Evolutionary conservation across 2,888 invertebrate species (phyloP), one percentile per base, ranked within the genome.

Genomic region (Andrena praecox): DNA sequence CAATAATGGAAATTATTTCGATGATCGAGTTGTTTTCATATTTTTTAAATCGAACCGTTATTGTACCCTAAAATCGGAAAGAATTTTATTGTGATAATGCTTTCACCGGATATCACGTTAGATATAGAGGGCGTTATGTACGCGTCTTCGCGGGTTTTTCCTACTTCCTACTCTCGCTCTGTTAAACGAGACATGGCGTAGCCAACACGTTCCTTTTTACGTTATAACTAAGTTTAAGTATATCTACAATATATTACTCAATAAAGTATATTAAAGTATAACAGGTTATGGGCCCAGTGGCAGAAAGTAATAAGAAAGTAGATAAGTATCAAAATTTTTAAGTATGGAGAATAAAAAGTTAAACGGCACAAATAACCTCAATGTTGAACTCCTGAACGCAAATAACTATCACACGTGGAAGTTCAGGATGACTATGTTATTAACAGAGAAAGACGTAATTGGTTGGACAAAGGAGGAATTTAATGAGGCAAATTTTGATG

Each of bases 191-290:
- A n/a, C n/a, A n/a, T n/a, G n/a, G n/a, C n/a, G n/a, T n/a, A n/a
- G n/a, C n/a, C n/a, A n/a, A n/a, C n/a, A n/a, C n/a, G n/a, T n/a
- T n/a, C n/a, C n/a, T n/a, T n/a, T n/a, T n/a, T n/a, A n/a, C n/a
- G n/a, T n/a, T n/a, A n/a, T n/a, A n/a, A n/a, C n/a, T n/a, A n/a
- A n/a, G n/a, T n/a, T n/a, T n/a, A n/a, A n/a, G n/a, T n/a, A n/a
- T n/a, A n/a, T n/a, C n/a, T n/a, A n/a, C n/a, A n/a, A n/a, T 12
- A 42, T 12, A 42, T 12, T 0, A 12, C 0, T 3, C 0, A 42
- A 42, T 42, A 42, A 42, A 42, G 12, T 4, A 3, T 42, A 42
- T 42, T 0, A 42, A 1, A 42, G 1, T 0, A 42, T 12, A 42
- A 42, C 0, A 42, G 42, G 42, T 42, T 12, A 42, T 42, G 42